phyloP scores from a whole-genome alignment of 2,797 vertebrate genomes.

The Botia kubotai region DNA sequence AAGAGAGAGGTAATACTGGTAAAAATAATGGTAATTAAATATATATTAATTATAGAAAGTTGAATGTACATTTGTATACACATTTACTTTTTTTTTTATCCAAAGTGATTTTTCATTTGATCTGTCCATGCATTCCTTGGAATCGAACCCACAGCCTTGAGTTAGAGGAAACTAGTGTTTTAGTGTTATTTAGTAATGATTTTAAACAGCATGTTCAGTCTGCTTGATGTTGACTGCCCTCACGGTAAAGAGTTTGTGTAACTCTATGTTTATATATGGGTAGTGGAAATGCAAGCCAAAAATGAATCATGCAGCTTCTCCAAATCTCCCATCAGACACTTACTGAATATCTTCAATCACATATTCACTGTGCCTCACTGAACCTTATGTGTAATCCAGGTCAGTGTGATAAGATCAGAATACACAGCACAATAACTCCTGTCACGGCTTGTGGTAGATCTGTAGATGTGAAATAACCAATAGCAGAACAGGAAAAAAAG shows the following conservation, averaged over 20 bases:
- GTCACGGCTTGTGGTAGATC: background rate
- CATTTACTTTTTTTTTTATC: too few species aligned
- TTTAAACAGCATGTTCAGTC: background rate
- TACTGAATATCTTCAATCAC: constrained; percentile 52
- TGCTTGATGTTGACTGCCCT: constrained; percentile 4
- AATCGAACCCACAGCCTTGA: background rate
- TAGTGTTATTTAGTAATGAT: background rate
- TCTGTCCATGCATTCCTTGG: background rate
- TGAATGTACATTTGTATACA: background rate
- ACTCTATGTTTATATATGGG: background rate
- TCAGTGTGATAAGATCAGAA: constrained; percentile 39
- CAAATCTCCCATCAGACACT: constrained; percentile 32
- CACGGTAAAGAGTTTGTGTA: background rate
- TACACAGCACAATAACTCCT: background rate
- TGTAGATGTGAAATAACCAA: constrained; percentile 10
- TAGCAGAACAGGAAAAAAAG: background rate
- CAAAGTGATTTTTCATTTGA: background rate
- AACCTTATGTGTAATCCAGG: constrained; percentile 44
- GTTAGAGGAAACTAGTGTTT: background rate
- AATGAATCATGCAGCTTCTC: constrained; percentile 43
- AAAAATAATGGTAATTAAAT: background rate
- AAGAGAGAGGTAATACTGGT: too few species aligned
- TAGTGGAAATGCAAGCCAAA: constrained; percentile 34
- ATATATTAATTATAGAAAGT: background rate
- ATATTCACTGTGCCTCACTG: constrained; percentile 41